Percentiles rank a stretch among this genome's conserved stretches.
Conservation (phyloP, 2,888 invertebrate species). For the Pterobdella sp. region DNA sequence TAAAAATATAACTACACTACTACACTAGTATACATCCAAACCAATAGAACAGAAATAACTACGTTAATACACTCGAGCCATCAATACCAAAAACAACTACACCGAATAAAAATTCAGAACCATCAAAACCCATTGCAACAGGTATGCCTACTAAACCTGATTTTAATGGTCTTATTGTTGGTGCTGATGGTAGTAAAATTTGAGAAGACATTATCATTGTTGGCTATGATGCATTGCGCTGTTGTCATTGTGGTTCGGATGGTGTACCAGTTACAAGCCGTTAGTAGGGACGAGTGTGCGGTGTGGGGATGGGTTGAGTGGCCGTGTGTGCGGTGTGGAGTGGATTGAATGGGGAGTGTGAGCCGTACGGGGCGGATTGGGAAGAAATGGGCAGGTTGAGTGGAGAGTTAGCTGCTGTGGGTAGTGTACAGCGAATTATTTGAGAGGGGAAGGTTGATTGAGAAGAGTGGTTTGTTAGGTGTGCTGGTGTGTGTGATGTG, state of each 20-base stretch:
- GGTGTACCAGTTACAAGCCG: conserved; percentile 87
- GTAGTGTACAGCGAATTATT: too few relatives aligned
- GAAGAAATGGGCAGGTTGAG: background rate
- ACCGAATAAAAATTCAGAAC: too few relatives aligned
- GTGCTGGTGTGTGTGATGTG: background rate
- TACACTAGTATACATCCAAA: too few relatives aligned
- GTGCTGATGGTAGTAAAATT: conserved; percentile 65
- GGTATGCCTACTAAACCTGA: conserved; percentile 77
- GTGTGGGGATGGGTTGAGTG: conserved; percentile 63
- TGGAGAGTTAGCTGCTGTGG: background rate
- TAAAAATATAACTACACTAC: too few relatives aligned
- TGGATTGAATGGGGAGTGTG: background rate
- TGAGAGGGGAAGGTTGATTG: too few relatives aligned
- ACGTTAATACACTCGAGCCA: too few relatives aligned
- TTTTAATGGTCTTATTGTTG: conserved; percentile 69
- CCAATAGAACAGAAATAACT: too few relatives aligned
- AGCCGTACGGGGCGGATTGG: background rate
- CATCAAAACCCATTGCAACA: too few relatives aligned
- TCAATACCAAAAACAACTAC: too few relatives aligned
- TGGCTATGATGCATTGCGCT: conserved; percentile 57
- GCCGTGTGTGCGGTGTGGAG: background rate
- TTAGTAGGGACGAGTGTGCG: conserved; percentile 66
- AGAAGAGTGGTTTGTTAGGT: background rate
- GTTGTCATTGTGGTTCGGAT: conserved; percentile 78
- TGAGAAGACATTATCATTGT: conserved; percentile 53